These are phyloP conservation scores for Augochlora pura DNA, from an alignment of 1,140 invertebrate species.

Conservation along the genomic window DNA sequence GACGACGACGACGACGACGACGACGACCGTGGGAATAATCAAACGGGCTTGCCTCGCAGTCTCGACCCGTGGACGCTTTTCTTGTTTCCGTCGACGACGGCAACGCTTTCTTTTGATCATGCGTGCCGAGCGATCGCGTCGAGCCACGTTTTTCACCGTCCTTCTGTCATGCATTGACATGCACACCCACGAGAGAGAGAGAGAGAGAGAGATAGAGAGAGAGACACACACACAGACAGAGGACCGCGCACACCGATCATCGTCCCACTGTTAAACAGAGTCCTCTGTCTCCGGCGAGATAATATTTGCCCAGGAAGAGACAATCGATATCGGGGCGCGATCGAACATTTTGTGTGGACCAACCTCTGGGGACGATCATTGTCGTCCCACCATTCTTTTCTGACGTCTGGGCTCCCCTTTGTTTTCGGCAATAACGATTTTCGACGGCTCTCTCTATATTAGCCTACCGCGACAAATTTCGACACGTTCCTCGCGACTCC, in stretches of 20 bases:
- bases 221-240: not conserved
- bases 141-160: not conserved
- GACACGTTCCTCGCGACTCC: too few relatives aligned
- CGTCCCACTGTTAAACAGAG: not conserved
- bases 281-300: not conserved
- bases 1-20: not conserved
- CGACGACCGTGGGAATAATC: not conserved
- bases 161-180: not conserved
- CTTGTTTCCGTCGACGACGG: not conserved
- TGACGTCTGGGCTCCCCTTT: too few relatives aligned
- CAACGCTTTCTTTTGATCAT: constrained; percentile 9
- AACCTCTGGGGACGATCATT: not conserved
- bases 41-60: not conserved
- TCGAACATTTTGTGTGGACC: not conserved
- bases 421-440: too few relatives aligned
- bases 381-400: too few relatives aligned
- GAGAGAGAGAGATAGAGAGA: too few relatives aligned
- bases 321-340: not conserved
- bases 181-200: not conserved
- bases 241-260: not conserved
- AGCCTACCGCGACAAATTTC: too few relatives aligned
- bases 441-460: too few relatives aligned
- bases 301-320: constrained; percentile 12
- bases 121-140: constrained; percentile 25
- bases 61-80: constrained; percentile 33